phyloP scores from a whole-genome alignment of 2,113 vertebrate genomes.

The Spea multiplicata region DNA sequence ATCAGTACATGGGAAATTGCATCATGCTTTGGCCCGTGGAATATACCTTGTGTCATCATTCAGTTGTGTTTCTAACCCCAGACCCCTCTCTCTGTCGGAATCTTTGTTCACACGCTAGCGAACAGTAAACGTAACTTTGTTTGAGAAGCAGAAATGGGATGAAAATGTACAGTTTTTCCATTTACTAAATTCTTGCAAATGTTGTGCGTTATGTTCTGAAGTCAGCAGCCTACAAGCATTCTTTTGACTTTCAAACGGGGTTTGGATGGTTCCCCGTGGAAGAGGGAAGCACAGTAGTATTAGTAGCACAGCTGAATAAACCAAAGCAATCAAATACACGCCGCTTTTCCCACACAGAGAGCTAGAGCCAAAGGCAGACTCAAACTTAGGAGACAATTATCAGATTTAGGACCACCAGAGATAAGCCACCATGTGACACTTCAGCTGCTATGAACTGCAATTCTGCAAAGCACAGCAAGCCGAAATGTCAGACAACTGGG shows the following conservation, averaged over 20 bases:
- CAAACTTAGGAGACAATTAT: neutral
- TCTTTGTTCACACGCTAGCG: neutral
- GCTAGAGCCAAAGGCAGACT: neutral
- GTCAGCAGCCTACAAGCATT: neutral
- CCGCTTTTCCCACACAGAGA: constrained; percentile 7
- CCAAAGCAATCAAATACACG: neutral
- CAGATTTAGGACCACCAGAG: neutral
- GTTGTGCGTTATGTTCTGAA: neutral
- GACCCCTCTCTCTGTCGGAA: neutral
- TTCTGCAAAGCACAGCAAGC: too few species aligned
- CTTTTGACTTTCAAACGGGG: neutral
- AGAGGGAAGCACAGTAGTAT: neutral
- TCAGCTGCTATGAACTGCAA: too few species aligned
- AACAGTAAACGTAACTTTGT: neutral
- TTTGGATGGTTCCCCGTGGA: neutral
- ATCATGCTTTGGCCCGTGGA: constrained; percentile 27
- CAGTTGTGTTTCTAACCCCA: constrained; percentile 6
- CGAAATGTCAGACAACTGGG: too few species aligned
- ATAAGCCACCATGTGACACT: too few species aligned
- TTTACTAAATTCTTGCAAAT: neutral
- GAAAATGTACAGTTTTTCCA: neutral
- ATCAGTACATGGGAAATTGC: constrained; percentile 42
- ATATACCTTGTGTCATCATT: constrained; percentile 17
- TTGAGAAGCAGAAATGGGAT: neutral
- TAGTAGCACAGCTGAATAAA: constrained; percentile 26